phyloP scores from a whole-genome alignment of 2,797 vertebrate genomes.

The Falco berigora region DNA sequence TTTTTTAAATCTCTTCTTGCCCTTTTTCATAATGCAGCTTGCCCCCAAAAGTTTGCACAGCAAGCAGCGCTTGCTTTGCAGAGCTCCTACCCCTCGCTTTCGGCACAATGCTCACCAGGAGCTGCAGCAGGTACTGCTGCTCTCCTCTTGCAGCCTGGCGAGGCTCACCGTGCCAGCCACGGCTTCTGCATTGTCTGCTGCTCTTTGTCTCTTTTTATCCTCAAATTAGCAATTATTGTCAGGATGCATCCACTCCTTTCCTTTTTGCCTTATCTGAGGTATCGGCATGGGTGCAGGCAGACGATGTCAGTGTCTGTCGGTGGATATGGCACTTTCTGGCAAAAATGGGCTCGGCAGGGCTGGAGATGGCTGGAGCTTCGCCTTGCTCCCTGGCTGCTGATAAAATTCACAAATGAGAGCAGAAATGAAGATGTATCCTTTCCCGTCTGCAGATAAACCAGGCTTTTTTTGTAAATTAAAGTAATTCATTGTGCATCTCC shows the following conservation, averaged over 20 bases:
- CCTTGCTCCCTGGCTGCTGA: neutral
- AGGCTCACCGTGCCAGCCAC: neutral
- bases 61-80: neutral
- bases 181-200: fast-evolving
- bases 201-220: neutral
- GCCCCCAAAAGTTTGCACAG: fast-evolving
- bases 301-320: fast-evolving
- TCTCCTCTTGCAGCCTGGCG: neutral
- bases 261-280: neutral
- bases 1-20: neutral
- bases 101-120: neutral
- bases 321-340: fast-evolving
- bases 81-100: neutral
- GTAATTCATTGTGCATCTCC: constrained; percentile 52
- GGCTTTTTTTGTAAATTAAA: constrained; percentile 54
- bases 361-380: neutral
- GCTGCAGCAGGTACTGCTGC: neutral
- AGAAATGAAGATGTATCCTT: constrained; percentile 11
- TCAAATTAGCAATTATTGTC: neutral
- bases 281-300: neutral
- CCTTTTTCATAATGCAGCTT: neutral
- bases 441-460: neutral
- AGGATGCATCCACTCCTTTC: neutral
- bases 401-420: neutral
- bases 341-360: no score